Percentiles rank a stretch among this genome's conserved stretches.
Conservation (phyloP, 2,888 invertebrate species). For the Aporophyla lueneburgensis region DNA sequence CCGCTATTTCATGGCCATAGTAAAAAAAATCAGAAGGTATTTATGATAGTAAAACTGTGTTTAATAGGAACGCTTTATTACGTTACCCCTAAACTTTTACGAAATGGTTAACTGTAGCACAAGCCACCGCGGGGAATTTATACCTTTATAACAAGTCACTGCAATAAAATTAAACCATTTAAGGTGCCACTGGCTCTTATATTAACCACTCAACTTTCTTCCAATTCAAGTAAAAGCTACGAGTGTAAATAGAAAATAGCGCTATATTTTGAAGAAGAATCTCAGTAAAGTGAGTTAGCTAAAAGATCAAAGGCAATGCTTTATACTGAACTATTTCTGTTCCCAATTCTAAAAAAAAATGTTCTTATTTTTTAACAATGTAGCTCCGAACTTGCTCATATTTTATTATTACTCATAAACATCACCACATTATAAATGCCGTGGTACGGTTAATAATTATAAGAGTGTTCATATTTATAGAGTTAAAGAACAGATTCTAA, state of each 20-base stretch:
- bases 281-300: not conserved
- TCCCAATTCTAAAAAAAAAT: not conserved
- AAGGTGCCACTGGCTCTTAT: no score
- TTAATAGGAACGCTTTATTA: no score
- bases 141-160: not conserved
- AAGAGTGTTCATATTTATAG: conserved; percentile 61
- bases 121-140: not conserved
- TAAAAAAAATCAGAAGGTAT: no score
- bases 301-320: conserved; percentile 7
- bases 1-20: conserved; percentile 20
- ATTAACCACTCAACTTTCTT: no score
- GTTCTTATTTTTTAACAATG: no score
- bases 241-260: no score
- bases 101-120: no score
- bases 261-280: not conserved
- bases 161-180: no score
- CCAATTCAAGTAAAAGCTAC: no score
- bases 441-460: conserved; percentile 54
- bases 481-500: conserved; percentile 60
- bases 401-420: no score
- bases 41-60: no score
- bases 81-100: not conserved
- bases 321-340: not conserved
- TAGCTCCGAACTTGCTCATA: no score
- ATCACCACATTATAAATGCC: conserved; percentile 47